These are phyloP conservation scores for Lepeophtheirus nordmannii DNA, from an alignment of 2,888 invertebrate species.

Conservation along the genomic window DNA sequence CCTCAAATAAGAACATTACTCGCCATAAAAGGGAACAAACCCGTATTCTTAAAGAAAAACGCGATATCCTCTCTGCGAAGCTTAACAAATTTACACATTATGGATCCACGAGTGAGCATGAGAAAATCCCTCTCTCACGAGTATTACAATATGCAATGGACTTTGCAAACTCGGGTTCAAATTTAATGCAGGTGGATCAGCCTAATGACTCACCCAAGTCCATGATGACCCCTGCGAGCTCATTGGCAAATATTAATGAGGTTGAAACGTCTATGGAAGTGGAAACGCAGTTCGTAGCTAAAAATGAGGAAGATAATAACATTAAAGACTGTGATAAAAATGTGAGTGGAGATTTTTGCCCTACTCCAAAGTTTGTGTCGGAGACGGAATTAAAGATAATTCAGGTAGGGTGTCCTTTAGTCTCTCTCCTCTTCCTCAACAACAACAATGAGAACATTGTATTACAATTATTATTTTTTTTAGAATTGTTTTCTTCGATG, in stretches of 20 bases:
- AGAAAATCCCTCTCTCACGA: slow-evolving; percentile 35
- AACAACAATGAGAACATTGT: too few relatives aligned
- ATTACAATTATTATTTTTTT: too few relatives aligned
- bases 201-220: slow-evolving; percentile 28
- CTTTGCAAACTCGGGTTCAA: slow-evolving; percentile 33
- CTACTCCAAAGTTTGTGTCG: slow-evolving; percentile 33
- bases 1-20: slow-evolving; percentile 34
- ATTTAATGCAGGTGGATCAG: slow-evolving; percentile 30
- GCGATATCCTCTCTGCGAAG: slow-evolving; percentile 32
- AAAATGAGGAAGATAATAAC: not conserved
- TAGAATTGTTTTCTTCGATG: slow-evolving; percentile 30
- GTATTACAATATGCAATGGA: slow-evolving; percentile 36
- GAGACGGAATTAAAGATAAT: slow-evolving; percentile 33
- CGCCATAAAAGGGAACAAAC: slow-evolving; percentile 34
- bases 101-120: slow-evolving; percentile 32
- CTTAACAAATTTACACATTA: slow-evolving; percentile 34
- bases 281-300: not conserved
- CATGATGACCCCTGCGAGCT: slow-evolving; percentile 26
- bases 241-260: slow-evolving; percentile 15
- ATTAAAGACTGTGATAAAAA: slow-evolving; percentile 17
- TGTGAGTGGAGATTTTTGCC: slow-evolving; percentile 26
- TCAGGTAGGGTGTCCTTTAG: not conserved
- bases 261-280: slow-evolving; percentile 24
- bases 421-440: too few relatives aligned
- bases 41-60: slow-evolving; percentile 33